phyloP scores from a whole-genome alignment of 37 sponge, comb jelly and placozoan genomes.

The Amphimedon queenslandica region DNA sequence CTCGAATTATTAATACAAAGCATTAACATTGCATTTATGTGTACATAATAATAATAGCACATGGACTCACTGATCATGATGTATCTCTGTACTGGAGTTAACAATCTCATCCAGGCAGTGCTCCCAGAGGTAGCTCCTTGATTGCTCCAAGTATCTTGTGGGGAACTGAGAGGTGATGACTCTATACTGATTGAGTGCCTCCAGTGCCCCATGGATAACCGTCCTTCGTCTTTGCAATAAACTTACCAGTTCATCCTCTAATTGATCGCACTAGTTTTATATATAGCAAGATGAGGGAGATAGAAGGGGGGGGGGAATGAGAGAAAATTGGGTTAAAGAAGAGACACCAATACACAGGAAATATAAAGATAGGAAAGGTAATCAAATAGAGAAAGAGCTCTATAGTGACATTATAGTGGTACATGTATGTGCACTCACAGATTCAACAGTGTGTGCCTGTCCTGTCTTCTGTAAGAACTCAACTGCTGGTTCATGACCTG shows the following conservation, averaged over 20 bases:
- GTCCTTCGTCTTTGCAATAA: conserved; percentile 50
- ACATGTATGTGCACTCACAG: conserved; percentile 31
- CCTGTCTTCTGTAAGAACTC: conserved; percentile 60
- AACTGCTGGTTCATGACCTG: conserved; percentile 71
- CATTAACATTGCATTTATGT: too few relatives aligned
- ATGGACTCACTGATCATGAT: not conserved
- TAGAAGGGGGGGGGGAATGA: conserved; percentile 3
- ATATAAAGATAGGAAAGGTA: too few relatives aligned
- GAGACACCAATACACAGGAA: too few relatives aligned
- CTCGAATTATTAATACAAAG: too few relatives aligned
- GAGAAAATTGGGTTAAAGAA: too few relatives aligned
- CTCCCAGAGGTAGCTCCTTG: conserved; percentile 73
- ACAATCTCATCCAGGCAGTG: conserved; percentile 18
- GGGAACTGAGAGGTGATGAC: conserved; percentile 63
- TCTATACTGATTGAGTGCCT: conserved; percentile 64
- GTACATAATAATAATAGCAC: not conserved
- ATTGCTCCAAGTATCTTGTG: conserved; percentile 57
- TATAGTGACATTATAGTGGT: not conserved
- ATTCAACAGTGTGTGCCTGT: conserved; percentile 60
- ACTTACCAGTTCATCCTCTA: conserved; percentile 69
- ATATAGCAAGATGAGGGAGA: not conserved
- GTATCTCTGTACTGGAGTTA: not conserved
- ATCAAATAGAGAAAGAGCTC: too few relatives aligned
- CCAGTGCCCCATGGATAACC: conserved; percentile 51
- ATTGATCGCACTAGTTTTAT: conserved; percentile 46